phyloP scores from a whole-genome alignment of 2,888 invertebrate genomes.

The Xanthia icteritia region DNA sequence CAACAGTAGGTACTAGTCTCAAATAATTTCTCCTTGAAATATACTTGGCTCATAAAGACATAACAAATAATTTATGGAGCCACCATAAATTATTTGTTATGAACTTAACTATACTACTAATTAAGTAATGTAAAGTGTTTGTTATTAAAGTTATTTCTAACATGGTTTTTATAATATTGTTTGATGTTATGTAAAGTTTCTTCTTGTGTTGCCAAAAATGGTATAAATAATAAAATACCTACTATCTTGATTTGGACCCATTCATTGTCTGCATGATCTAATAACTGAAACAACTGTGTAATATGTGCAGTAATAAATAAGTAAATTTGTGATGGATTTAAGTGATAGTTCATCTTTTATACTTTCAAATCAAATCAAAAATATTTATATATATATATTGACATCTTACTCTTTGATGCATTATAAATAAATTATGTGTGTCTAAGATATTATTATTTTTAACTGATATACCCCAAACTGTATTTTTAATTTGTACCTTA shows the following conservation, averaged over 20 bases:
- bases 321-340: neutral
- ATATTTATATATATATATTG: too few species aligned
- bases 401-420: too few species aligned
- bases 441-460: too few species aligned
- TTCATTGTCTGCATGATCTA: neutral
- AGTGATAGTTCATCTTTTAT: neutral
- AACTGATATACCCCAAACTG: too few species aligned
- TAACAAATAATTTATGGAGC: too few species aligned
- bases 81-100: neutral
- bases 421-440: too few species aligned
- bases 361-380: too few species aligned
- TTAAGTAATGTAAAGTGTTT: neutral
- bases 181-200: too few species aligned
- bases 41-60: neutral
- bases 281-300: neutral
- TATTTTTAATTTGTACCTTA: too few species aligned
- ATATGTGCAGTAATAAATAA: neutral
- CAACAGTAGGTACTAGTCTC: constrained; percentile 5
- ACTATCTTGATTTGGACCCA: neutral
- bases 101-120: neutral
- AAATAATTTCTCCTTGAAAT: constrained; percentile 19
- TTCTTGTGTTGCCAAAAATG: neutral
- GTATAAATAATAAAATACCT: neutral
- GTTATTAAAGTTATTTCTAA: neutral
- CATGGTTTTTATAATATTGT: too few species aligned